Evolutionary conservation across 1,140 invertebrate genomes (phyloP), one percentile per base, ranked within the genome.

Genomic region (Bradysia coprophila): DNA sequence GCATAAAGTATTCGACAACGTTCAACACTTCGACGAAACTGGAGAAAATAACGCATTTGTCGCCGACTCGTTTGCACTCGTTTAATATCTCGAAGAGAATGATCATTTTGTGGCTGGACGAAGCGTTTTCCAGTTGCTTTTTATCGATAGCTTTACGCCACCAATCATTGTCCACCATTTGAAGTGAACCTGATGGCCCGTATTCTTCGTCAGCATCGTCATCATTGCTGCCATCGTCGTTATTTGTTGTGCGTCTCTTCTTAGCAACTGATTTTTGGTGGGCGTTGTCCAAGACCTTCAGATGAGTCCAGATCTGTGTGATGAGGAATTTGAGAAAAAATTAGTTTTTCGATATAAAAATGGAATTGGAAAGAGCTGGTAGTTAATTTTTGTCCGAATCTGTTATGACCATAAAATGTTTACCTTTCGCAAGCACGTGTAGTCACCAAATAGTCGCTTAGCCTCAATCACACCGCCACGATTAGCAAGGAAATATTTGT

Each of bases 31-130:
- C 70, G 11, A 92, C 63, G 34, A 81, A 87, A 42, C 88, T 86
- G 41, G 83, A 89, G 60, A 93, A 93, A 38, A 92, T 73, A 40
- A 93, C 62, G 33, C 90, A 68, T 73, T 90, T 90, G 56, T 92
- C 87, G 3, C 80, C 81, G 43, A 84, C 76, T 37, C 71, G 66
- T 54, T 78, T 70, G 56, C 79, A 83, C 59, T 85, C 74, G 40
- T 76, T 67, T 5, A 92, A 61, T 53, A 90, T 82, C 28, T 78
- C 69, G 57, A 86, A 76, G 21, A 87, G 62, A 9, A 84, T 57
- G 2, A 72, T 57, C 8, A 89, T 65, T 59, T 90, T 90, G 43
- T 78, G 75, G 54, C 82, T 76, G 16, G 74, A 61, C 23, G 74
- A 65, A n/a, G 82, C 53, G 23, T 69, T 69, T 46, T 74, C 63